These are phyloP conservation scores for Perodicticus potto DNA, from an alignment of 2,797 vertebrate genomes.

Conservation along the genomic window DNA sequence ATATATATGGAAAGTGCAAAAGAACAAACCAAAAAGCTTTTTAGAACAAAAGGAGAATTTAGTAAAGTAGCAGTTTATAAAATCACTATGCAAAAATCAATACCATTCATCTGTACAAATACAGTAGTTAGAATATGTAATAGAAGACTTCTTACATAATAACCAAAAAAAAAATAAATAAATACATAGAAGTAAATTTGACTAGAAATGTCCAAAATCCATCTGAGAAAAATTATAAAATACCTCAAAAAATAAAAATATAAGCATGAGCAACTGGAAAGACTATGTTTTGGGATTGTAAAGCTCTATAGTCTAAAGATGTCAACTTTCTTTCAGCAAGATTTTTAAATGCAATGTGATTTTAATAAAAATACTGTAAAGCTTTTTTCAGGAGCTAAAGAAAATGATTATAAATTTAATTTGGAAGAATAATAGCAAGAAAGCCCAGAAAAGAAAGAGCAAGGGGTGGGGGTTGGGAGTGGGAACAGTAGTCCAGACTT, in stretches of 20 bases:
- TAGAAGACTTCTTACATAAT: not conserved
- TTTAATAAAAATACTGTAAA: not conserved
- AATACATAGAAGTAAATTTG: not conserved
- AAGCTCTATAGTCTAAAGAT: conserved; percentile 30
- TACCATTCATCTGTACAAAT: not conserved
- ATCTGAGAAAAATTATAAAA: not conserved
- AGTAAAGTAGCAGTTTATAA: not conserved
- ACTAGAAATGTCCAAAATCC: not conserved
- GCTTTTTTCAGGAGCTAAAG: not conserved
- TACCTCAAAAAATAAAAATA: not conserved
- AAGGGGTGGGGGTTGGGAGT: fast-evolving
- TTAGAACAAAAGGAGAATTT: conserved; percentile 31
- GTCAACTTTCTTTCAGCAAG: not conserved
- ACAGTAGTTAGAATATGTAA: not conserved
- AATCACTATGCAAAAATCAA: not conserved
- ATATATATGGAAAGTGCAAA: not conserved
- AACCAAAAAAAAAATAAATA: not conserved
- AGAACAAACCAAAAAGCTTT: not conserved
- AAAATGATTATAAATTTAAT: conserved; percentile 13
- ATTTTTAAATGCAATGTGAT: not conserved
- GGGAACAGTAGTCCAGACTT: not conserved
- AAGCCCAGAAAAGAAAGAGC: not conserved
- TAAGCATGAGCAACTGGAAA: not conserved
- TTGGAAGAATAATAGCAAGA: not conserved
- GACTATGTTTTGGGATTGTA: not conserved